Conservation (phyloP, 2,888 invertebrate genomes). For the Apamea epomidion region DNA sequence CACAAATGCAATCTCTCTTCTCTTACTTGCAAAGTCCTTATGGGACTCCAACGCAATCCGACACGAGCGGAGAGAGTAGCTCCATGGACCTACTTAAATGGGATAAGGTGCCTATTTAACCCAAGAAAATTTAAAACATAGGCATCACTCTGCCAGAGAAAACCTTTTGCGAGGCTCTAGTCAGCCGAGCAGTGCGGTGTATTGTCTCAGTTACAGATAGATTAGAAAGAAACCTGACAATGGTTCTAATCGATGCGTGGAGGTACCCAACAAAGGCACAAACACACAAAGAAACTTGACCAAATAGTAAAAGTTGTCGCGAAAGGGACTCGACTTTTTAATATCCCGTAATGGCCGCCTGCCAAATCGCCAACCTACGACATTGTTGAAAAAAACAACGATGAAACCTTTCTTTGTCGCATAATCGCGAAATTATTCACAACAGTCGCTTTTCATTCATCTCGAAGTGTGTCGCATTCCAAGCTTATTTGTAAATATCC, state of each 20-base stretch:
- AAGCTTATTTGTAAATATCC: slow-evolving; percentile 57
- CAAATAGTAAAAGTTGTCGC: slow-evolving; percentile 4
- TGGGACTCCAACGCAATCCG: background rate
- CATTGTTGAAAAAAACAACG: slow-evolving; percentile 1
- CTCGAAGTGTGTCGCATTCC: slow-evolving; percentile 62
- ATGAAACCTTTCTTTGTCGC: slow-evolving; percentile 40
- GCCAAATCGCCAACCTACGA: background rate
- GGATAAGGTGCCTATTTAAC: background rate
- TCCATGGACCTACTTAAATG: background rate
- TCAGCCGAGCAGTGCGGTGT: background rate
- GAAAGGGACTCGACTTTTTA: background rate
- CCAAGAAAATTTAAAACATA: background rate
- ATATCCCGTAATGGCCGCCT: background rate
- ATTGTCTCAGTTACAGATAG: background rate
- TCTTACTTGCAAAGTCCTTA: background rate
- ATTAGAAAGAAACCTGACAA: slow-evolving; percentile 5
- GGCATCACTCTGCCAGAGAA: background rate
- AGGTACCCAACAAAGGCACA: slow-evolving; percentile 10
- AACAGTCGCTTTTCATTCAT: slow-evolving; percentile 44
- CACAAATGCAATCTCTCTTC: background rate
- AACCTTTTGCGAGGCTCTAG: background rate
- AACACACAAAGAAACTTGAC: background rate
- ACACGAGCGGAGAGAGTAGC: background rate
- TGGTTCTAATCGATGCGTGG: background rate
- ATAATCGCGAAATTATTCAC: slow-evolving; percentile 54